phyloP scores from a whole-genome alignment of 2,888 invertebrate genomes.

The Drosophila bunnanda region DNA sequence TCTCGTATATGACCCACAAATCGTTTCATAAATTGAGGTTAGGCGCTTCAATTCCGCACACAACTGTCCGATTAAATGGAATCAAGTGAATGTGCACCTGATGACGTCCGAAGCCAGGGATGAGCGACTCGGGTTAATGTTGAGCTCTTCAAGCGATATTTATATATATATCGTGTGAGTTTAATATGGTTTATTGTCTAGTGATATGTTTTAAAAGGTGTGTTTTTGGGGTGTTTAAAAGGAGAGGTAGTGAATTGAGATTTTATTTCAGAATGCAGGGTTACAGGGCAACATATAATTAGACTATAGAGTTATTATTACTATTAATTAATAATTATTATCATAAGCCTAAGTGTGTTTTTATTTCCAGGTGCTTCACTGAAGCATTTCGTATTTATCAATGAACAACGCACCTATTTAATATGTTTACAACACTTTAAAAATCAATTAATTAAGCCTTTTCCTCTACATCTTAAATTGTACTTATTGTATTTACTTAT shows the following conservation, averaged over 20 bases:
- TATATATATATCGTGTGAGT: neutral
- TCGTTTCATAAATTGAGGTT: conserved; percentile 69
- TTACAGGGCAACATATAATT: too few relatives aligned
- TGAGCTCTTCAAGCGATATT: neutral
- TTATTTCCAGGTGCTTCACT: too few relatives aligned
- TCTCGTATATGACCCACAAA: conserved; percentile 72
- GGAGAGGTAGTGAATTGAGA: neutral
- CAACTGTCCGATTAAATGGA: conserved; percentile 47
- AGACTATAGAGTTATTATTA: too few relatives aligned
- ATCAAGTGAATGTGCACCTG: conserved; percentile 48
- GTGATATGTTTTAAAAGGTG: neutral
- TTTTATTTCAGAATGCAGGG: neutral
- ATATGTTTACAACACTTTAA: too few relatives aligned
- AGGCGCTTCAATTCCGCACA: conserved; percentile 73
- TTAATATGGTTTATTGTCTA: neutral
- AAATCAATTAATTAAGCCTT: neutral
- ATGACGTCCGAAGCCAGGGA: conserved; percentile 43
- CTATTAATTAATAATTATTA: too few relatives aligned
- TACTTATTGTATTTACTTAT: neutral
- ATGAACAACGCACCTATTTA: too few relatives aligned
- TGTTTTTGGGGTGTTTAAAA: rapidly evolving
- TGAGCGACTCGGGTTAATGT: conserved; percentile 10
- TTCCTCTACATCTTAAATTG: neutral
- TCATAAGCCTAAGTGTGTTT: too few relatives aligned
- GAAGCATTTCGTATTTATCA: too few relatives aligned